Base-by-base conservation (phyloP, 2,797 vertebrate species). In the Aythya fuligula region DNA sequence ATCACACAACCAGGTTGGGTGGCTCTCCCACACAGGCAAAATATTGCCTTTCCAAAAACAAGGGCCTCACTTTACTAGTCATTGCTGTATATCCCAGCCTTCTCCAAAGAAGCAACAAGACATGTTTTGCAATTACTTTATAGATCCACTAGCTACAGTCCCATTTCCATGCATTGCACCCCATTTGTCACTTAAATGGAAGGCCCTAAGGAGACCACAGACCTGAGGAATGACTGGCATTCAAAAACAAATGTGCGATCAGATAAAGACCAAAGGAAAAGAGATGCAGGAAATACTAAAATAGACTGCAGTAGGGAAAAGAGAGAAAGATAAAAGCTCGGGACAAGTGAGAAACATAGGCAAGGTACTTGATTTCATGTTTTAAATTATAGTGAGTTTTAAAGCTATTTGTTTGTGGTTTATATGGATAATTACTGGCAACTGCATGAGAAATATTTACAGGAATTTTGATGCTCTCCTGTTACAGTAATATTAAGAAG, bases 401-500 rank as follows among this genome's bases (percentile, higher is more conserved):
- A 58, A 75, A 93, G 14, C 3, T 67, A 13, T 85, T 91, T 3
- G 2, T 6, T 83, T 75, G 28, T 57, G 18, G n/a, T 78, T 90
- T 89, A 74, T 32, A 41, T 3, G 5, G 77, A 47, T 85, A 74
- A 76, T 94, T 96, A 89, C 80, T 71, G 60, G 71, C 72, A 96
- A 74, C 38, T 61, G 38, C 20, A 51, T 1, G 5, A 91, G 67
- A 95, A 91, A 92, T 82, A 88, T 93, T 95, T 96, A 96, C 80
- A 69, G 85, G 91, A 90, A 94, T 88, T 93, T 94, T 89, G 64
- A 87, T 95, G 45, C 39, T 94, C 69, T 67, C 58, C 61, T 89
- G 25, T 94, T 93, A 89, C 80, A 90, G 80, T 89, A 93, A 89
- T 87, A 90, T 85, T 51, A 90, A 95, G 81, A 20, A 94, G 8